Base-by-base conservation (phyloP, 1,140 invertebrate genomes). In the Solenopsis invicta region DNA sequence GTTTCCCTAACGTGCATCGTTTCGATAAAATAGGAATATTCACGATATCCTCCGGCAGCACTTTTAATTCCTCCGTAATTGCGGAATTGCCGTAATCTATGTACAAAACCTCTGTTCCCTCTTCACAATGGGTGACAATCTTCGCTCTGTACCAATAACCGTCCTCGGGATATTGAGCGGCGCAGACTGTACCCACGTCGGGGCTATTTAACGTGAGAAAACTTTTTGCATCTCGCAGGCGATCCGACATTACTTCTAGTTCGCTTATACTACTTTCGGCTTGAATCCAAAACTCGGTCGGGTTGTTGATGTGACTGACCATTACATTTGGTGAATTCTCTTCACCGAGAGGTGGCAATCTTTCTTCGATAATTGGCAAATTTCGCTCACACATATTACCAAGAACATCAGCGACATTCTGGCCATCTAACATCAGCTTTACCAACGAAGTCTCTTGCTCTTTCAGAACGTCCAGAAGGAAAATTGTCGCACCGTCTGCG, bases 221-320 rank as follows among this genome's bases (percentile, higher is more conserved):
- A 59, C 96, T 94, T 2, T 95, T 93, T 1, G 95, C 96, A 67
- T 96, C 94, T 18, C 94, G 87, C 69, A 97, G 91, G 81, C 93
- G 94, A 29, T 96, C 96, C 1, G 95, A 96, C 9, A 97, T 95
- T 24, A 95, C 95, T 81, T 97, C 96, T 1, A 97, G 92, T 52
- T 96, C 94, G 0, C 93, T 77, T 3, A 94, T 93, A 56, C 95
- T 94, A 16, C 96, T 94, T 61, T 96, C 96, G 76, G 96, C 94
- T 82, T 97, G 97, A 24, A 97, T 93, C 91, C 96, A 97, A 90
- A 98, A 97, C 52, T 97, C 96, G 41, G 95, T 94, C 0, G 96
- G 93, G 0, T 95, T 95, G 87, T 96, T 96, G 3, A 96, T 95
- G 78, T 96, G 96, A 87, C 96, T 96, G 18, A 97, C 78, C 71